Evolutionary conservation across 2,797 vertebrate genomes (phyloP), one percentile per base, ranked within the genome.

Genomic region (Falco biarmicus): DNA sequence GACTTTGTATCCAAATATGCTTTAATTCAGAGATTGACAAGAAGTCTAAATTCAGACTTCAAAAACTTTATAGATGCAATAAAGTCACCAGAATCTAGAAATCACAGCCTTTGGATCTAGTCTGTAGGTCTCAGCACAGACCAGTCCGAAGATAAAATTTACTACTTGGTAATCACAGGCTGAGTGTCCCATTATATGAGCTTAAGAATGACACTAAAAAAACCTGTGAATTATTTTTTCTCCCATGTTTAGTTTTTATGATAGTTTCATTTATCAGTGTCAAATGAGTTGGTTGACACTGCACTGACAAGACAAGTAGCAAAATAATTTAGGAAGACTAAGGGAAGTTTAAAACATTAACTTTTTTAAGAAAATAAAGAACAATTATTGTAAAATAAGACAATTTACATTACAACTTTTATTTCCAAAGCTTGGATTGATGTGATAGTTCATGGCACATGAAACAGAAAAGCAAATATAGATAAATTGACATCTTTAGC

Each of bases 351-450:
- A 87, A 78, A 57, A 57, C 6, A 29, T 48, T 21, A n/a, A 31
- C 13, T 9, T 13, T 45, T 15, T 4, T 61, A 78, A 86, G 26
- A 91, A 78, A 80, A 80, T 37, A 45, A 76, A 66, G 32, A 79
- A 18, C 37, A 83, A 70, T 41, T n/a, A 26, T 43, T 84, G 45
- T 76, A 65, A 93, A 95, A 71, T 54, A 70, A 59, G 50, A 59
- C 29, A 25, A 19, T 66, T 90, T 76, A 85, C 74, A 70, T 71
- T 51, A 57, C 70, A 10, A 25, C 34, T 80, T 97, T 97, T 94
- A 96, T 97, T 96, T 94, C 78, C 78, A 93, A 92, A 96, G 81
- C 57, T 84, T 15, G 9, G 51, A 37, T 68, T 39, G 59, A 57
- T 94, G 74, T 28, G 19, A 60, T 43, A 84, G 56, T 43, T 95